These are phyloP conservation scores for Sarcophaga variegata DNA, from an alignment of 2,888 invertebrate species.

Conservation along the genomic window DNA sequence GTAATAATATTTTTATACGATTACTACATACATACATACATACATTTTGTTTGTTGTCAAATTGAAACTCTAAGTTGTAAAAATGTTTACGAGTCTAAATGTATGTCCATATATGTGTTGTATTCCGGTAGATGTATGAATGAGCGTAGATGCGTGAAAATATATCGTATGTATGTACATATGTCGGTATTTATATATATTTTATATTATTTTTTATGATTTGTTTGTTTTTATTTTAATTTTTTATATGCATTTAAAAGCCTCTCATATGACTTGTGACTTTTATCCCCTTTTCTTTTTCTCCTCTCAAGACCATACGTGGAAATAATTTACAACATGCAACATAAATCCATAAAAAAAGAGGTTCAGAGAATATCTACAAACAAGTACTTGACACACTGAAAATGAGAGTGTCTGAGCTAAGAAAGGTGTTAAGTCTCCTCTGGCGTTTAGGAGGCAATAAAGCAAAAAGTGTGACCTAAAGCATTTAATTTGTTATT, in stretches of 20 bases:
- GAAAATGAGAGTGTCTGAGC: constrained; percentile 23
- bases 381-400: background rate
- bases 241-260: constrained; percentile 4
- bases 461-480: constrained; percentile 73
- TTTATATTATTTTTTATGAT: constrained; percentile 37
- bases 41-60: constrained; percentile 38
- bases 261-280: constrained; percentile 29
- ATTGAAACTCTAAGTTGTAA: constrained; percentile 56
- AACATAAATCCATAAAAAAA: constrained; percentile 64
- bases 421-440: constrained; percentile 63
- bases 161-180: constrained; percentile 36
- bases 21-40: too few relatives aligned
- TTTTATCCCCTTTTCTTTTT: constrained; percentile 13
- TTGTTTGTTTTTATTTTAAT: constrained; percentile 50
- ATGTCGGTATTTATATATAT: constrained; percentile 55
- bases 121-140: background rate
- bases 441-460: constrained; percentile 55
- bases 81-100: constrained; percentile 40
- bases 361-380: constrained; percentile 23
- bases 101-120: too few relatives aligned
- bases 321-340: constrained; percentile 51
- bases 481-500: constrained; percentile 76
- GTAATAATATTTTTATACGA: constrained; percentile 42
- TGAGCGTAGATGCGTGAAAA: background rate
- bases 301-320: constrained; percentile 35